Base-by-base conservation (phyloP, 2,888 invertebrate genomes). In the Leucania comma region DNA sequence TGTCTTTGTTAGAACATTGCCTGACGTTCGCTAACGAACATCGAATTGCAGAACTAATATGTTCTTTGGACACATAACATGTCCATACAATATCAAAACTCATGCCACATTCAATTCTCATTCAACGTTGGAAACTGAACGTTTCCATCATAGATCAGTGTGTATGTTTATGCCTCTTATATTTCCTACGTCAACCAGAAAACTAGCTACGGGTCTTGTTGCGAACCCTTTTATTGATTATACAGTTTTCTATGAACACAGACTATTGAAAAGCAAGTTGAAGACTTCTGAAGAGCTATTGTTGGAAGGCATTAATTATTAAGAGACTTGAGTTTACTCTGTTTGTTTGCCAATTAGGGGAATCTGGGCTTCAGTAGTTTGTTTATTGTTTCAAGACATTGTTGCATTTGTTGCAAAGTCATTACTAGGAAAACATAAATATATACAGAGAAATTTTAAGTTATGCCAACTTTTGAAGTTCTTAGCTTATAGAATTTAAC, bases 321-420 rank as follows among this genome's bases (percentile, higher is more conserved):
- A 29, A 71, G 46, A 51, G 29, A n/a, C 22, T 73, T 12, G 24
- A 54, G 42, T 48, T 20, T 46, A 12, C 14, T 64, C 10, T 10
- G 38, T 79, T 57, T 57, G 24, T 60, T 53, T 42, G n/a, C 65
- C 74, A 79, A 64, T 72, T 72, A 75, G 14, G 22, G 3, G 26
- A 14, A 42, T 24, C 50, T 24, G 26, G 20, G 1, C 14, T 74
- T 54, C 22, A 53, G 46, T 42, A 2, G 10, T 51, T 35, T 12
- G 24, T 64, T 71, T 35, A 14, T 5, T 38, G 26, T 54, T 56
- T 60, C 9, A 26, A 24, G 12, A 53, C n/a, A 17, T 22, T 10
- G 3, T 46, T 66, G 76, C 57, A 51, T 35, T 50, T 12, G 9
- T 51, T 38, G 12, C 5, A 22, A 26, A 22, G 14, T 54, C 6